Conservation (phyloP, 1,140 invertebrate species). For the Temnothorax nylanderi region DNA sequence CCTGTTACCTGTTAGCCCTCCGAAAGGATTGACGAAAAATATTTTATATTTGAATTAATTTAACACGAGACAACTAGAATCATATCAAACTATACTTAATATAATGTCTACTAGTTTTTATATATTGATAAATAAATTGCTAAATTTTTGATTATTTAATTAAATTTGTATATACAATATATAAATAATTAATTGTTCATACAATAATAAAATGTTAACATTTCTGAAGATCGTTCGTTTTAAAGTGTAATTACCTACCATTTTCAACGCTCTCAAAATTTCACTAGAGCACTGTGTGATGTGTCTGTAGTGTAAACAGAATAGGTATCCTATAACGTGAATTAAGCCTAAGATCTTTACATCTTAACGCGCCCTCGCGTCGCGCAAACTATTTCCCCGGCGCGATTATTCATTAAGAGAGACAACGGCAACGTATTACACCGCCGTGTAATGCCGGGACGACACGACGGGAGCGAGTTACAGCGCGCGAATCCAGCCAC, state of each 20-base stretch:
- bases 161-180: background rate
- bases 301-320: conserved; percentile 10
- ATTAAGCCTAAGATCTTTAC: conserved; percentile 48
- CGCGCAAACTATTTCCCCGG: conserved; percentile 50
- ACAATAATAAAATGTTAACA: background rate
- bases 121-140: background rate
- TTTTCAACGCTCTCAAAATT: conserved; percentile 11
- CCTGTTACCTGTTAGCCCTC: no score
- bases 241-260: background rate
- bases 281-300: background rate
- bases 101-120: background rate
- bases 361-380: conserved; percentile 54
- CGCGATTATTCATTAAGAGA: conserved; percentile 60
- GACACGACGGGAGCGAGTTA: conserved; percentile 57
- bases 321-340: conserved; percentile 31
- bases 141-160: conserved; percentile 13
- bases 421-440: conserved; percentile 60
- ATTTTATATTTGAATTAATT: no score
- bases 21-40: background rate
- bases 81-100: background rate
- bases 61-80: background rate
- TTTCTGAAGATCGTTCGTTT: background rate
- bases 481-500: conserved; percentile 55
- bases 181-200: background rate
- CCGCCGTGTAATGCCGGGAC: conserved; percentile 42